Conservation (phyloP, 2,113 vertebrate genomes). For the Meles meles region DNA sequence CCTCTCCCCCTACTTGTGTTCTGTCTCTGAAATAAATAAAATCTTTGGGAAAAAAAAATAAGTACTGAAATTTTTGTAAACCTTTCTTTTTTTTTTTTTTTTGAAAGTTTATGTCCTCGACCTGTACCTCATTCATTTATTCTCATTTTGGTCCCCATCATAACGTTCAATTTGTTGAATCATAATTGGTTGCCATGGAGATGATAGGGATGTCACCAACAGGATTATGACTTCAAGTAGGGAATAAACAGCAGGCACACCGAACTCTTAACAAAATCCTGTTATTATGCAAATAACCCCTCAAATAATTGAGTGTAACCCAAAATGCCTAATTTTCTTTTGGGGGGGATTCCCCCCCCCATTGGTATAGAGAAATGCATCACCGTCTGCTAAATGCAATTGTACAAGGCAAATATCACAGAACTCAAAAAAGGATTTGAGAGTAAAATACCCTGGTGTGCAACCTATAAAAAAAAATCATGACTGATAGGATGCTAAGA, state of each 20-base stretch:
- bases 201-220: background rate
- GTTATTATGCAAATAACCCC: background rate
- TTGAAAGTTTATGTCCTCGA: background rate
- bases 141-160: background rate
- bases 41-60: too few relatives aligned
- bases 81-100: background rate
- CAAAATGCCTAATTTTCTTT: background rate
- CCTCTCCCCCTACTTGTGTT: too few relatives aligned
- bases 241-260: background rate
- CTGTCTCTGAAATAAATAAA: too few relatives aligned
- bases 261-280: background rate
- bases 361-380: background rate
- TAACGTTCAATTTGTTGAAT: background rate
- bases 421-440: background rate
- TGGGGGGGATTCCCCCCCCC: accelerated
- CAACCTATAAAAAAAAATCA: background rate
- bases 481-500: background rate
- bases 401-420: background rate
- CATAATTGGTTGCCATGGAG: background rate
- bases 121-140: too few relatives aligned
- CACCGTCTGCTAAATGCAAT: background rate
- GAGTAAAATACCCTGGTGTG: background rate
- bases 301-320: background rate
- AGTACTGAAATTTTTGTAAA: background rate
- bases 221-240: background rate